Base-by-base conservation (phyloP, 2,113 vertebrate genomes). In the Numida meleagris region DNA sequence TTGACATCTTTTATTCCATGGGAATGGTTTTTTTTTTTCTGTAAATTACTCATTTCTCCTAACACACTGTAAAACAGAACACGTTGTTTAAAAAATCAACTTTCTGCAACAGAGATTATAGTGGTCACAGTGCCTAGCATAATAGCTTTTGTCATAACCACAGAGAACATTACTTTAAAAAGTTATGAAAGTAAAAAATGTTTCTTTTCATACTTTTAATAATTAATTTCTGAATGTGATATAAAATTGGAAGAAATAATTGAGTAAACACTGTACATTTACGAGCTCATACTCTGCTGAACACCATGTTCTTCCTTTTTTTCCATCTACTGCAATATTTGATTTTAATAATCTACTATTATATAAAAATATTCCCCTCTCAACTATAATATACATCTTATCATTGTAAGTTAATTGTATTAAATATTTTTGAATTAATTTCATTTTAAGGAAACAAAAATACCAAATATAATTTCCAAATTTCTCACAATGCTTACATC, bases 401-500 rank as follows among this genome's bases (percentile, higher is more conserved):
- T 34, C n/a, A 65, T 20, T 61, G 25, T 25, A 68, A 72, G 19
- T 20, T 40, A 71, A 29, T 23, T 46, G 10, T 16, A 59, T 5
- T 40, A 87, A 45, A 4, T 9, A 63, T 57, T 34, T 63, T 72
- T 53, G 36, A 72, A 23, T 23, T 34, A 3, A 80, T 29, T 78
- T 61, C 8, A 57, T 4, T 46, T 45, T 43, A 46, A 75, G 40
- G 43, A 80, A 87, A 51, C 12, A 88, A 62, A 71, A 75, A 68
- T 14, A 63, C 9, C 18, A 68, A 84, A 63, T 6, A 2, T 27
- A 21, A 76, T 72, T 72, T 72, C 68, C 36, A 82, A 63, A 71
- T n/a, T 65, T 93, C 75, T 33, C 27, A 12, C 20, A 63, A 76
- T 62, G 95, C 98, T 98, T 96, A 99, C 99, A 91, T 99, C 97